Conservation (phyloP, 2,888 invertebrate genomes). For the Agrotis clavis region DNA sequence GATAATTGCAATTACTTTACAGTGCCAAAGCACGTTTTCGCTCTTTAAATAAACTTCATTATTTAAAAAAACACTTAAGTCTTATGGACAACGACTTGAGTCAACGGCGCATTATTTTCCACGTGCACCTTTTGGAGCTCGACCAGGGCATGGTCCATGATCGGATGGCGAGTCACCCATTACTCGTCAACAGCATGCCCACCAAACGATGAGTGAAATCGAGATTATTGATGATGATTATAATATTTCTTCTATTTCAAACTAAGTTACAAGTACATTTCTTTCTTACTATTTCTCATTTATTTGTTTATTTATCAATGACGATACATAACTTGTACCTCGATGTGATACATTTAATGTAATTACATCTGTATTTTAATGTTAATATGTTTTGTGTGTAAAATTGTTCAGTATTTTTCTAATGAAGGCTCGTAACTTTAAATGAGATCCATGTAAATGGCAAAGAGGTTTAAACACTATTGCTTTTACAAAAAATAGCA, state of each 20-base stretch:
- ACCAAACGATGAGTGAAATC: not conserved
- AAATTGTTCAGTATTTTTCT: conserved; percentile 66
- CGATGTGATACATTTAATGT: conserved; percentile 58
- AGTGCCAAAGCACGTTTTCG: conserved; percentile 27
- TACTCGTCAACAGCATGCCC: too few relatives aligned
- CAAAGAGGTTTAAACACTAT: not conserved
- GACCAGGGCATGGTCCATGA: too few relatives aligned
- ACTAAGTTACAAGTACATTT: not conserved
- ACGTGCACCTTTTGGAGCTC: too few relatives aligned
- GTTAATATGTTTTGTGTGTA: conserved; percentile 46
- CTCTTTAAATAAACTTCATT: not conserved
- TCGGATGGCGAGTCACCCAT: too few relatives aligned
- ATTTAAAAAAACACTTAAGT: not conserved
- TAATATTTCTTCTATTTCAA: not conserved
- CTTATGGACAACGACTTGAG: too few relatives aligned
- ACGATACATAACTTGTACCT: conserved; percentile 27
- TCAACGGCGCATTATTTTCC: too few relatives aligned
- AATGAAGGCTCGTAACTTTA: conserved; percentile 10
- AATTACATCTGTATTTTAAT: conserved; percentile 52
- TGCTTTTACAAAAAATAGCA: too few relatives aligned
- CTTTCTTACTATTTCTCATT: not conserved
- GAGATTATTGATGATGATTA: not conserved
- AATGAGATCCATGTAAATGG: not conserved
- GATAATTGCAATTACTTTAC: not conserved
- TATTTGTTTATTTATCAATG: conserved; percentile 38